Conservation (phyloP, 2,888 invertebrate genomes). For the Pandemis cinnamomeana region DNA sequence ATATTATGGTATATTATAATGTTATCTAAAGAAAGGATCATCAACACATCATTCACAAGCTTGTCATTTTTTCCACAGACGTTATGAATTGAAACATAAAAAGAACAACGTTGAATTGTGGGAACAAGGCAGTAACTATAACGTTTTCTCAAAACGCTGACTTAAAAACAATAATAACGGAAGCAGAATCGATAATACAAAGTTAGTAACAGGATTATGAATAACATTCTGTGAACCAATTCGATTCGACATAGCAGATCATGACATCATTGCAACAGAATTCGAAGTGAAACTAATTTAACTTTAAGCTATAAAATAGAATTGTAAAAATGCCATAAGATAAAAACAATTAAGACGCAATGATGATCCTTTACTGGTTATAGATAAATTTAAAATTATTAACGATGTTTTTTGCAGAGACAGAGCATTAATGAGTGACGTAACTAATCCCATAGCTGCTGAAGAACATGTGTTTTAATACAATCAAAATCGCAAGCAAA, state of each 20-base stretch:
- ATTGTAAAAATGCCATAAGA: background rate
- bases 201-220: constrained; percentile 23
- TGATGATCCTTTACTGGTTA: background rate
- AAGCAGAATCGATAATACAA: constrained; percentile 25
- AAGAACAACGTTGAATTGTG: background rate
- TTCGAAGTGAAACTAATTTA: background rate
- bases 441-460: background rate
- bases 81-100: background rate
- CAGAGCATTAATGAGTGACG: background rate
- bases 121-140: background rate
- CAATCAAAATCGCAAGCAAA: no score
- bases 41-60: background rate
- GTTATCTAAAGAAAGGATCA: background rate
- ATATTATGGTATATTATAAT: no score
- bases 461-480: background rate
- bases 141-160: background rate
- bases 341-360: background rate
- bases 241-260: constrained; percentile 18
- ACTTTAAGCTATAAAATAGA: constrained; percentile 4
- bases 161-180: constrained; percentile 21
- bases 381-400: no score
- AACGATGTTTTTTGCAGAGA: background rate
- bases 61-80: background rate
- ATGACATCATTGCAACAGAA: constrained; percentile 27
- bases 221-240: constrained; percentile 29